phyloP scores from a whole-genome alignment of 2,113 vertebrate genomes.

The Spermophilus dauricus region DNA sequence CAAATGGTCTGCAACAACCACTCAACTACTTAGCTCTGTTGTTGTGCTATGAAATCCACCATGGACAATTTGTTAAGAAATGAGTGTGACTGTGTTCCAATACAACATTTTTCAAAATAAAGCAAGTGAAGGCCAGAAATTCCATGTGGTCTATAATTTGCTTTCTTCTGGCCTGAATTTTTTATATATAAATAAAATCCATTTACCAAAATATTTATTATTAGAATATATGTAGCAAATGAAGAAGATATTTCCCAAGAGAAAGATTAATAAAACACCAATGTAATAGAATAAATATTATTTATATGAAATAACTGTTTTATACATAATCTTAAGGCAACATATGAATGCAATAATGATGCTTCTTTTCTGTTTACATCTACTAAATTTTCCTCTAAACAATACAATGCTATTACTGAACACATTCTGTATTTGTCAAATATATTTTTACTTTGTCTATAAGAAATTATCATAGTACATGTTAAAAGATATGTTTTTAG shows the following conservation, averaged over 20 bases:
- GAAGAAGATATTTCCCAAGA: background rate
- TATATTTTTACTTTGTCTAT: background rate
- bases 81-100: background rate
- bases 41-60: background rate
- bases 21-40: background rate
- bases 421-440: background rate
- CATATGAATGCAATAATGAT: background rate
- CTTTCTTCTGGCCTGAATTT: background rate
- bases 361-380: background rate
- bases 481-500: background rate
- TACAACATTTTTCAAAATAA: background rate
- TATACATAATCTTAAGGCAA: background rate
- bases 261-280: background rate
- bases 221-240: background rate
- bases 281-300: background rate
- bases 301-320: background rate
- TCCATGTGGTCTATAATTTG: background rate
- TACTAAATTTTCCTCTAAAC: background rate
- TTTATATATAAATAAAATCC: constrained; percentile 16
- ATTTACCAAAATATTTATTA: background rate
- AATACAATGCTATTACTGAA: constrained; percentile 38
- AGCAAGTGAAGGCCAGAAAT: background rate
- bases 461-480: background rate
- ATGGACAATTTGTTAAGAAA: background rate
- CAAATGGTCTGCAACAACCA: background rate